Conservation (phyloP, 2,797 vertebrate species). For the Astyanax mexicanus region DNA sequence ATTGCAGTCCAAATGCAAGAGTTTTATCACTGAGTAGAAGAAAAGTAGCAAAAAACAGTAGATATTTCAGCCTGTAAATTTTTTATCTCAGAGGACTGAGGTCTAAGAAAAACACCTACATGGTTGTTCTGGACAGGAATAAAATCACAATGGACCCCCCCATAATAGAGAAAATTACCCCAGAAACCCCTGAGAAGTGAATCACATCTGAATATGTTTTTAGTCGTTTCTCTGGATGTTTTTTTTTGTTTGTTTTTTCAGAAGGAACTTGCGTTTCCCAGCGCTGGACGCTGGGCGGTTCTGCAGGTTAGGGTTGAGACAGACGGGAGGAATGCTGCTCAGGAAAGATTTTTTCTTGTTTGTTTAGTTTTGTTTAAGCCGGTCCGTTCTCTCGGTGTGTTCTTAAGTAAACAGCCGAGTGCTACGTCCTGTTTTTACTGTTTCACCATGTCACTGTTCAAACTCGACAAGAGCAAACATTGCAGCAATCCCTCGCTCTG, state of each 20-base stretch:
- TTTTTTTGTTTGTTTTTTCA: too few species aligned
- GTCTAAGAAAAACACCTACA: too few species aligned
- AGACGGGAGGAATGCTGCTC: conserved; percentile 47
- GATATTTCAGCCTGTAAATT: too few species aligned
- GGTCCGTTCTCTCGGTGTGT: conserved; percentile 70
- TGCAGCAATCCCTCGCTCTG: conserved; percentile 55
- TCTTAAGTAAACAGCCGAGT: conserved; percentile 72
- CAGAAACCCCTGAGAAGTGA: too few species aligned
- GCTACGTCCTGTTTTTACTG: conserved; percentile 77
- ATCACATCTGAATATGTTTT: too few species aligned
- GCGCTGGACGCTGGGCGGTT: conserved; percentile 25
- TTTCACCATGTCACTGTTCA: conserved; percentile 78
- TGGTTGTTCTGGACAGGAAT: too few species aligned
- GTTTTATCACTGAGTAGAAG: too few species aligned
- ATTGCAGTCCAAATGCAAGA: too few species aligned
- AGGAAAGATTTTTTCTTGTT: conserved; percentile 25
- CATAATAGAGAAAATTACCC: too few species aligned
- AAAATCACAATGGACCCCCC: too few species aligned
- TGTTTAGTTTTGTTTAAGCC: conserved; percentile 68
- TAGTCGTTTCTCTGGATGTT: conserved; percentile 45
- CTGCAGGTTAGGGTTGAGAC: conserved; percentile 23
- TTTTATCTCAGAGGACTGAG: too few species aligned
- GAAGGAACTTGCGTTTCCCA: conserved; percentile 43
- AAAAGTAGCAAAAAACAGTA: too few species aligned
- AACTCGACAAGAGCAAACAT: conserved; percentile 73